Evolutionary conservation across 1,140 invertebrate genomes (phyloP), one percentile per base, ranked within the genome.

Genomic region (Trachymyrmex septentrionalis): DNA sequence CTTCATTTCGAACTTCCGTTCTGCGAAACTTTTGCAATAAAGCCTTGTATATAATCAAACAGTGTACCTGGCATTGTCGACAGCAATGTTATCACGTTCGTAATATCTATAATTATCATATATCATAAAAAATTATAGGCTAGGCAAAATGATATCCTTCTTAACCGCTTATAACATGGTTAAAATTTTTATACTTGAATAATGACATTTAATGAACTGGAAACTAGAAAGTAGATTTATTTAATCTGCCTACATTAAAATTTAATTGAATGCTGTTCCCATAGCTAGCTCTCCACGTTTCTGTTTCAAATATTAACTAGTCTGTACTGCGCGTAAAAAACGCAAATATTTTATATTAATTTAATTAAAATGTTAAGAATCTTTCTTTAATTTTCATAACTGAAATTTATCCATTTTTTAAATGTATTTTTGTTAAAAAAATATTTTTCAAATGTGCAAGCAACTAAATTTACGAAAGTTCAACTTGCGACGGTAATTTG

Each of bases 41-140:
- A 21, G 7, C 27, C 24, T 34, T 30, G 30, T 67, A 9, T 21
- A 48, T 48, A 48, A 82, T 72, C 53, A 21, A 73, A 59, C 24
- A 19, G 38, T 57, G 59, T 5, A 48, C 12, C 24, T 19, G 34
- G 21, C n/a, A 27, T 59, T 59, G 14, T 80, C 30, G 24, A 71
- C 71, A 10, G 21, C 24, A 14, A 59, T 44, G 16, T 80, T 34
- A 21, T 63, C 14, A 63, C 10, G 50, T 78, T 55, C 4, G 19
- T 21, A 75, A 75, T 76, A 44, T 9, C 61, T 44, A 27, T 57
- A 86, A 77, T 85, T 76, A 53, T 14, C 7, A 50, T 44, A 16
- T 30, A 75, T 44, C 6, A n/a, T 12, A n/a, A 44, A 85, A 75
- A 77, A 85, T 77, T 53, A 27, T 9, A 16, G 4, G 34, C 21